phyloP scores from a whole-genome alignment of 1,140 invertebrate genomes.

The Brachionus paranguensis region DNA sequence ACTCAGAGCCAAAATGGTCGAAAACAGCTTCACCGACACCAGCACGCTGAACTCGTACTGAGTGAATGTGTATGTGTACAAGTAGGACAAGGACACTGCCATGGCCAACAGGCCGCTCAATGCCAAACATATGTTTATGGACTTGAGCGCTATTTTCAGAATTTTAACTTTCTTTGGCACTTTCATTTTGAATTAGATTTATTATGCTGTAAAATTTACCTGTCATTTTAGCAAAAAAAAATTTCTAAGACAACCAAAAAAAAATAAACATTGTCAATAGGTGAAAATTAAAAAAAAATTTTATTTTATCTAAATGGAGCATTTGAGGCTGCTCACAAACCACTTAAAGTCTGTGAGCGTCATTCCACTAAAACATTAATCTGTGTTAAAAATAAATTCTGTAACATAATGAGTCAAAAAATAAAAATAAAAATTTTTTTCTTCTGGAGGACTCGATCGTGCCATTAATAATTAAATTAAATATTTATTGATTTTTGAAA shows the following conservation, averaged over 20 bases:
- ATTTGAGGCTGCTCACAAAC: not conserved
- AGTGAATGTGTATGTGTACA: not conserved
- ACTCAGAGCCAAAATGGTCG: not conserved
- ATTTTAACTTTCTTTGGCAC: not conserved
- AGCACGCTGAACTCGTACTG: not conserved
- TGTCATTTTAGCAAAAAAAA: not conserved
- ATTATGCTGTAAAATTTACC: not conserved
- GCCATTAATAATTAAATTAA: not conserved
- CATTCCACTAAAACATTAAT: not conserved
- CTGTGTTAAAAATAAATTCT: not conserved
- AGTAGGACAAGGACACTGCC: not conserved
- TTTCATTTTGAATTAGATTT: not conserved
- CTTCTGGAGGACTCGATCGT: not conserved
- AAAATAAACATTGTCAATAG: not conserved
- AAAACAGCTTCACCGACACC: not conserved
- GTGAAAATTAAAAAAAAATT: not conserved
- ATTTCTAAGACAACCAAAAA: conserved; percentile 6
- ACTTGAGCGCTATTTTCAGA: not conserved
- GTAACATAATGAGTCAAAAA: not conserved
- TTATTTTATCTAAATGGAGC: not conserved
- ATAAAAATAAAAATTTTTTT: not conserved
- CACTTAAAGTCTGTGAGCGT: not conserved
- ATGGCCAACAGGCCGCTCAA: not conserved
- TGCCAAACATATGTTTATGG: not conserved
- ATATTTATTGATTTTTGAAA: not conserved